Conservation (phyloP, 2,797 vertebrate genomes). For the Echiichthys vipera region DNA sequence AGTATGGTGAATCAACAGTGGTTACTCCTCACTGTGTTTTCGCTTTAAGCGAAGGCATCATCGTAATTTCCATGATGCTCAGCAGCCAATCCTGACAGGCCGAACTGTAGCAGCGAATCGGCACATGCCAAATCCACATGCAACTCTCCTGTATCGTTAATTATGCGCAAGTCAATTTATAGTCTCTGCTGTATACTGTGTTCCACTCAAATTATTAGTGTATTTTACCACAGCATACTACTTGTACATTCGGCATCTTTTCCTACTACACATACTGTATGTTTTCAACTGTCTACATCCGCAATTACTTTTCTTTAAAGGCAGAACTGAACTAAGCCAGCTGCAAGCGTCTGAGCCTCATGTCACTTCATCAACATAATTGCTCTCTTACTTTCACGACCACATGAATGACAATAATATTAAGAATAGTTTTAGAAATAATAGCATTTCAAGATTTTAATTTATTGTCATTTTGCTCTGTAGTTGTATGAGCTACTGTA, state of each 20-base stretch:
- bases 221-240: not conserved
- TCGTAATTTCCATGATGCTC: conserved; percentile 27
- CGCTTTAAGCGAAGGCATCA: conserved; percentile 33
- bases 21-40: conserved; percentile 27
- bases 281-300: not conserved
- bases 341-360: conserved; percentile 1
- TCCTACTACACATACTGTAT: not conserved
- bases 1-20: conserved; percentile 48
- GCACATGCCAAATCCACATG: not conserved
- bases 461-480: not conserved
- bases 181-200: not conserved
- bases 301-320: conserved; percentile 36
- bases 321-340: conserved; percentile 5
- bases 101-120: conserved; percentile 14
- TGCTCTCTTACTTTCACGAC: conserved; percentile 22
- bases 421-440: no score
- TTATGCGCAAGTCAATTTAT: conserved; percentile 18
- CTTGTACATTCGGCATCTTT: not conserved
- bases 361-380: conserved; percentile 20
- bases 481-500: conserved; percentile 1
- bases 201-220: not conserved
- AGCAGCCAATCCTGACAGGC: conserved; percentile 21
- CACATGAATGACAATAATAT: conserved; percentile 9
- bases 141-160: not conserved
- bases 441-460: conserved; percentile 1